A percentile compares a stretch with the other conserved stretches of the same genome.
These are phyloP conservation scores for Sinosuthora webbiana DNA, from an alignment of 2,113 vertebrate genomes.

Conservation along the genomic window DNA sequence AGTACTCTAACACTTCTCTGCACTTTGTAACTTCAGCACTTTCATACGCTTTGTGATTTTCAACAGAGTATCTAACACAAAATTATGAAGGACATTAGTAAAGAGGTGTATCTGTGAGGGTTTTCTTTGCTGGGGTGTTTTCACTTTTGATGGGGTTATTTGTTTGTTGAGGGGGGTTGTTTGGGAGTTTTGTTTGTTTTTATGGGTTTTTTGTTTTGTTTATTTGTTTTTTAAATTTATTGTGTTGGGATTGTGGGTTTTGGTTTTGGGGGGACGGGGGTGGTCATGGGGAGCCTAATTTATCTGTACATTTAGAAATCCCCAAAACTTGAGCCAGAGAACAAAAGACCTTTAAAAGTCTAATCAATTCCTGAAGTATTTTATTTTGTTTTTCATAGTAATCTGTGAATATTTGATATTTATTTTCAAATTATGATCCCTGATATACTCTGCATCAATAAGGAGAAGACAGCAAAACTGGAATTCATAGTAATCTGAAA, in stretches of 20 bases:
- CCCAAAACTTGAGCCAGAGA: accelerated
- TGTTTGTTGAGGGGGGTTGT: neutral
- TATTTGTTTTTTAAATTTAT: neutral
- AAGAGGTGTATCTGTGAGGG: accelerated
- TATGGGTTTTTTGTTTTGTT: neutral
- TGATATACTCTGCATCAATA: neutral
- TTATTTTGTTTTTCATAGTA: neutral
- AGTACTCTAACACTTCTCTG: neutral
- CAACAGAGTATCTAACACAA: neutral
- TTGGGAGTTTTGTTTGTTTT: neutral
- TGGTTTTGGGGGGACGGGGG: accelerated
- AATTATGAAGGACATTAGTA: neutral
- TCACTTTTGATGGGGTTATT: neutral
- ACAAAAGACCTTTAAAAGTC: neutral
- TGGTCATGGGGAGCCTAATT: neutral
- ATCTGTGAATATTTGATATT: neutral
- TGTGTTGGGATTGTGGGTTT: neutral
- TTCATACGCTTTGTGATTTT: neutral
- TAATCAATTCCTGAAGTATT: neutral
- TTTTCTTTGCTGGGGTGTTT: accelerated
- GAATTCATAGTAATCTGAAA: neutral
- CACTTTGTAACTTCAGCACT: neutral
- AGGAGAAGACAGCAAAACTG: neutral
- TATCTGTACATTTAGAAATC: neutral
- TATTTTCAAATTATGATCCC: neutral